Base-by-base conservation (phyloP, 2,797 vertebrate genomes). In the Anguilla anguilla region DNA sequence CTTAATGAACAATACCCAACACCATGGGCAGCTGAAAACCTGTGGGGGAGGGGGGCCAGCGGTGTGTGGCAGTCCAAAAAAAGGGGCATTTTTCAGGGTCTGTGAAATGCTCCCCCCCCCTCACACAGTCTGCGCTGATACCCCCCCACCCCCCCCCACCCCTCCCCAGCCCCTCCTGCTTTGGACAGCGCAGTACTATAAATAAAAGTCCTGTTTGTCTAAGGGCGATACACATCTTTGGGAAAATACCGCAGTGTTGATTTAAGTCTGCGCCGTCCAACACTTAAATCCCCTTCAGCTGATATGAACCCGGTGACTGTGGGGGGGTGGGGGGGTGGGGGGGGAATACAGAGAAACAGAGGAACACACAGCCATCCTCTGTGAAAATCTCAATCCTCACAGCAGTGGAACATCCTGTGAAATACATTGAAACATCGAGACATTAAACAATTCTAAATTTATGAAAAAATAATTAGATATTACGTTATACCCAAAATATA, bases 161-260 rank as follows among this genome's bases (percentile, higher is more conserved):
- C 49, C 4, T 6, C 35, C 35, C 35, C 35, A 35, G 35, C 35
- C 35, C 35, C 35, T 35, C 35, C 35, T 35, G 35, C 35, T 59
- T 79, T 39, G 53, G 59, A 79, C 69, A 81, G 51, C 19, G 17
- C 93, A 90, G 93, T 95, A 94, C 95, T 96, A 96, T 96, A 95
- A 96, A 96, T 96, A 96, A 94, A 93, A 93, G 92, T 93, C 92
- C 90, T 96, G 93, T 96, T 96, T 96, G 94, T 96, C 94, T 94
- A 95, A 94, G 94, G 94, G 91, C 93, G 95, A 96, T 96, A 95
- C 95, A 94, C 94, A 96, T 96, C 95, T 95, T 96, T 95, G 95
- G 94, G 95, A 96, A 96, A 96, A 96, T 96, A 96, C 94, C 95
- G 94, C 95, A 95, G 94, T 95, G 95, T 95, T 96, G 95, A 96